Conservation (phyloP, 1,140 invertebrate species). For the Drosophila parabipectinata region DNA sequence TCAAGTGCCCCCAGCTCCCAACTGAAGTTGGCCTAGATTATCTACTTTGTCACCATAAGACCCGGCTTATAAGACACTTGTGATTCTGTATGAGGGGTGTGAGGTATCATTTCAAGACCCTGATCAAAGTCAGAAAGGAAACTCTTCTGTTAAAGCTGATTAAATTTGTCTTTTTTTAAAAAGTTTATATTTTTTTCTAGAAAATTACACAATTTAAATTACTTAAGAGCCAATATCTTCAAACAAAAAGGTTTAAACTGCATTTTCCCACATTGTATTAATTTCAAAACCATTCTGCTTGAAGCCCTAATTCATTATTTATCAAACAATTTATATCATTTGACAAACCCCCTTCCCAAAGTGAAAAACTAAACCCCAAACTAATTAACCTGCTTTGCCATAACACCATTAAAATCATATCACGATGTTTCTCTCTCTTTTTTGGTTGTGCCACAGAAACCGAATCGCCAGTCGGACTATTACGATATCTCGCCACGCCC, state of each 20-base stretch:
- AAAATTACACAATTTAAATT: neutral
- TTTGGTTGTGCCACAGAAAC: constrained; percentile 56
- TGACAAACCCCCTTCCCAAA: constrained; percentile 23
- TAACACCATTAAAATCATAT: constrained; percentile 47
- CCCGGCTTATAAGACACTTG: constrained; percentile 15
- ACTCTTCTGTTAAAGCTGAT: neutral
- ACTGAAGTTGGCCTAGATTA: constrained; percentile 38
- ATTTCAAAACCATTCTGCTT: constrained; percentile 31
- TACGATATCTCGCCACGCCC: constrained; percentile 83
- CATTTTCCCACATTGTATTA: constrained; percentile 14
- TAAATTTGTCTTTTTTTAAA: too few species aligned
- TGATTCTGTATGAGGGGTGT: constrained; percentile 3
- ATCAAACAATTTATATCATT: constrained; percentile 23
- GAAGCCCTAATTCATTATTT: constrained; percentile 25
- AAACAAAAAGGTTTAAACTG: neutral
- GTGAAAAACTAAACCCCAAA: constrained; percentile 37
- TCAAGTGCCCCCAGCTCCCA: constrained; percentile 21
- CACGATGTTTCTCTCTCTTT: constrained; percentile 19
- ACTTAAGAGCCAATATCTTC: neutral
- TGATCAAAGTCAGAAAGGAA: constrained; percentile 16
- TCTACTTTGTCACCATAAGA: constrained; percentile 33
- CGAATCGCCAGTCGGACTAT: constrained; percentile 76
- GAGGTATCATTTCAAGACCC: constrained; percentile 18
- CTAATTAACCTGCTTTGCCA: constrained; percentile 55
- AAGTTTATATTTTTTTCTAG: too few species aligned